Conservation (phyloP, 1,140 invertebrate species). For the Phocides pigmalion region DNA sequence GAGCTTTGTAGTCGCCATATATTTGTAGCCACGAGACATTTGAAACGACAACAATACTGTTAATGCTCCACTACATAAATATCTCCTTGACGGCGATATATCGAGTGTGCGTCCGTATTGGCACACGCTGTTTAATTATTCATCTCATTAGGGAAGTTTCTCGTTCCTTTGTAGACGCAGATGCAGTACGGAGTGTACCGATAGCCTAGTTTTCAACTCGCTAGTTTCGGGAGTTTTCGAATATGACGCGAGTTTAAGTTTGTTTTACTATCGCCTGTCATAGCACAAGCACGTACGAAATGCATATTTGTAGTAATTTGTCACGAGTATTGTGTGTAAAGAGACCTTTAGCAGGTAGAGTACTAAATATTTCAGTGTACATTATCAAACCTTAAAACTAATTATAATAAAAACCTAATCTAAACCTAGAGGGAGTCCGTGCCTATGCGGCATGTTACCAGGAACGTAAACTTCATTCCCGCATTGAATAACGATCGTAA, state of each 20-base stretch:
- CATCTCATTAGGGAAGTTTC: constrained; percentile 75
- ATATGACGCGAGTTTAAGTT: constrained; percentile 49
- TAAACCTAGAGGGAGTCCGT: no score
- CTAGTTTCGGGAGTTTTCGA: constrained; percentile 52
- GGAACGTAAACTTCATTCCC: no score
- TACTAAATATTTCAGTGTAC: no score
- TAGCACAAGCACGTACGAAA: neutral
- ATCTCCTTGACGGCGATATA: constrained; percentile 30
- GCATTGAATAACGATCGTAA: no score
- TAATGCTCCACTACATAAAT: constrained; percentile 34
- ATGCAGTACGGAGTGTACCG: constrained; percentile 44
- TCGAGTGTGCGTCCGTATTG: constrained; percentile 36
- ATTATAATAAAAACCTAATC: no score
- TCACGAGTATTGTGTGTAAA: no score
- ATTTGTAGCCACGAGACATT: constrained; percentile 30
- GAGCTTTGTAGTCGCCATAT: constrained; percentile 26
- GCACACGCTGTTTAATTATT: constrained; percentile 70
- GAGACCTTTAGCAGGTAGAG: no score
- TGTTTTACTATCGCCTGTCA: constrained; percentile 7
- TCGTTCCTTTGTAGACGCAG: constrained; percentile 61
- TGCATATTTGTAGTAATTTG: no score
- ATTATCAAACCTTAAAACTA: no score
- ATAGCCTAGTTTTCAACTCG: constrained; percentile 66
- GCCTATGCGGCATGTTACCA: no score
- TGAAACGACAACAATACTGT: constrained; percentile 34